Evolutionary conservation across 1,140 invertebrate species (phyloP).

Genomic region (Monochamus saltuarius): DNA sequence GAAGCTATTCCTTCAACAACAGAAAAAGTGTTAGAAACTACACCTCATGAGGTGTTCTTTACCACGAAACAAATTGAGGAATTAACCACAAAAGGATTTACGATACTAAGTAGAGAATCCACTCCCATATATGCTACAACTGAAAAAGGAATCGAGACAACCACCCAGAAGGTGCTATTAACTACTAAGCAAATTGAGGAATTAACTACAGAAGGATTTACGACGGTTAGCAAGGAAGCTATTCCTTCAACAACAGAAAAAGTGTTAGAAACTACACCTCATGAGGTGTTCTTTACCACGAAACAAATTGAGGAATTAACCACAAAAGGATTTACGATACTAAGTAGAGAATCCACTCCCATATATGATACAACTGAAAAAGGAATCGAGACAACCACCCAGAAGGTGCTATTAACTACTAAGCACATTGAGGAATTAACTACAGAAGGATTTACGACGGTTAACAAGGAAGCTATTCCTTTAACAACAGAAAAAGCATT

Average conservation of each 20-base stretch:
- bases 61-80: slow-evolving; percentile 13
- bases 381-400: too few relatives aligned
- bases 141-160: background rate
- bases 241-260: background rate
- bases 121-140: background rate
- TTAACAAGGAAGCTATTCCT: too few relatives aligned
- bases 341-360: background rate
- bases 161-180: background rate
- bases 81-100: slow-evolving; percentile 13
- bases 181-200: slow-evolving; percentile 4
- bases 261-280: background rate
- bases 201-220: background rate
- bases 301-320: background rate
- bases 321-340: background rate
- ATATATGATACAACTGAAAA: too few relatives aligned
- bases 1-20: too few relatives aligned
- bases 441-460: background rate
- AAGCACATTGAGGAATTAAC: too few relatives aligned
- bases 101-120: slow-evolving; percentile 17
- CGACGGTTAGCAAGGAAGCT: background rate
- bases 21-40: background rate
- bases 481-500: background rate
- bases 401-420: too few relatives aligned
- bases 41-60: background rate
- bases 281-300: background rate